Percentiles rank a stretch among this genome's conserved stretches.
Conservation (phyloP, 2,888 invertebrate species). For the Rhagophthalmus giganteus region DNA sequence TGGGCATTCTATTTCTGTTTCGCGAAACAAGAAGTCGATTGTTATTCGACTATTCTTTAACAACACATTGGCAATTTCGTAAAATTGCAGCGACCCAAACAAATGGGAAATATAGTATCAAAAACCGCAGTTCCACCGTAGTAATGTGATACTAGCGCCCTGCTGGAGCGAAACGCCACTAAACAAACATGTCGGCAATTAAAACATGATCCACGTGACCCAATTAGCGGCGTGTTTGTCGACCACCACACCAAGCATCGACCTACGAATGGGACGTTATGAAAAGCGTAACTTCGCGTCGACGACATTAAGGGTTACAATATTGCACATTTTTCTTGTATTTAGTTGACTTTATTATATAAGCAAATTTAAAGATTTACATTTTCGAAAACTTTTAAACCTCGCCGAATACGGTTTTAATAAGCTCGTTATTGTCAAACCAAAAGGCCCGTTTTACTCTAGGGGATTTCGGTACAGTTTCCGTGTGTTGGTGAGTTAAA, state of each 20-base stretch:
- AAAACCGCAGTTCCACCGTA: constrained; percentile 23
- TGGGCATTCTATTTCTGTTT: no score
- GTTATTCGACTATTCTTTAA: no score
- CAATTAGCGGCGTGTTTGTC: constrained; percentile 49
- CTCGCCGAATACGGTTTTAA: constrained; percentile 17
- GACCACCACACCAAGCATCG: constrained; percentile 30
- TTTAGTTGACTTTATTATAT: constrained; percentile 2
- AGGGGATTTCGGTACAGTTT: constrained; percentile 25
- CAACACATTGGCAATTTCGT: no score
- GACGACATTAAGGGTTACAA: constrained; percentile 3
- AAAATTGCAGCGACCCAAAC: no score
- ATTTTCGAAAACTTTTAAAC: constrained; percentile 11
- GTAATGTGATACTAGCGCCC: constrained; percentile 36
- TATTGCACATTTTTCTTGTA: constrained; percentile 10
- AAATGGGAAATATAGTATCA: constrained; percentile 6
- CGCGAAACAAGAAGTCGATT: no score
- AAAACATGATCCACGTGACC: constrained; percentile 52
- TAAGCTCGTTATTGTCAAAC: constrained; percentile 24
- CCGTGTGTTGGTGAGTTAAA: constrained; percentile 40
- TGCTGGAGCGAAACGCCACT: constrained; percentile 37
- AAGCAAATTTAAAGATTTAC: constrained; percentile 7
- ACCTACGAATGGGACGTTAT: constrained; percentile 6
- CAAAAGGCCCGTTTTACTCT: constrained; percentile 12
- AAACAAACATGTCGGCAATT: constrained; percentile 50
- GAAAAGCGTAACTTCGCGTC: constrained; percentile 9